Evolutionary conservation across 2,113 vertebrate genomes (phyloP), one percentile per base, ranked within the genome.

Genomic region (Carassius gibelio): DNA sequence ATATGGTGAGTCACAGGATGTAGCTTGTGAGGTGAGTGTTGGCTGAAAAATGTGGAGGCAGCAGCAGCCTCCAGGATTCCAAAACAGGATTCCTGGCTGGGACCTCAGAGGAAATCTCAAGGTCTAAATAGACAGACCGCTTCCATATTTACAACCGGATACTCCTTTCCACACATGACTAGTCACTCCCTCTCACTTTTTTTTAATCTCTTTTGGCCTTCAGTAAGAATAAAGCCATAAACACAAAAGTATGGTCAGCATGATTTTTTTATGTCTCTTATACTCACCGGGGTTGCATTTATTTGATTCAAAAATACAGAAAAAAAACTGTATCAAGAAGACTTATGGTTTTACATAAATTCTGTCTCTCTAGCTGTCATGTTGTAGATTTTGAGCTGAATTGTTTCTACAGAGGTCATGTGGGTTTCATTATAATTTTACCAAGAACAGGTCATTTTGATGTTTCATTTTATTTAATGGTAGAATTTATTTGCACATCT

Each of bases 1-100:
- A 89, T 69, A 75, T 57, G 23, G 42, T 93, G 92, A 94, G 88
- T 93, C 93, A 94, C 92, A 94, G 92, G 92, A 95, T 92, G 85
- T 91, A 90, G 87, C 89, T 78, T 76, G 77, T 90, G 88, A 90
- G 88, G 87, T 81, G 90, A 89, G 90, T 79, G 77, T 15, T 34
- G 26, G 64, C 64, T 66, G 64, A 88, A 71, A 87, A 89, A 83
- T 86, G 48, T 64, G 62, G 87, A 87, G 78, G 61, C 87, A 88
- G 88, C 88, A 81, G 90, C 82, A 76, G 75, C 76, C 86, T 86
- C 75, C 85, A 85, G 80, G 85, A 92, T 71, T 91, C 85, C 86
- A 77, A 89, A 87, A 88, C 88, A 89, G 90, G 88, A 30, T 83
- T 61, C 80, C 83, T 87, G 75, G 79, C 80, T 81, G 66, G 75